Conservation (phyloP, 1,140 invertebrate species). For the Manduca sexta region DNA sequence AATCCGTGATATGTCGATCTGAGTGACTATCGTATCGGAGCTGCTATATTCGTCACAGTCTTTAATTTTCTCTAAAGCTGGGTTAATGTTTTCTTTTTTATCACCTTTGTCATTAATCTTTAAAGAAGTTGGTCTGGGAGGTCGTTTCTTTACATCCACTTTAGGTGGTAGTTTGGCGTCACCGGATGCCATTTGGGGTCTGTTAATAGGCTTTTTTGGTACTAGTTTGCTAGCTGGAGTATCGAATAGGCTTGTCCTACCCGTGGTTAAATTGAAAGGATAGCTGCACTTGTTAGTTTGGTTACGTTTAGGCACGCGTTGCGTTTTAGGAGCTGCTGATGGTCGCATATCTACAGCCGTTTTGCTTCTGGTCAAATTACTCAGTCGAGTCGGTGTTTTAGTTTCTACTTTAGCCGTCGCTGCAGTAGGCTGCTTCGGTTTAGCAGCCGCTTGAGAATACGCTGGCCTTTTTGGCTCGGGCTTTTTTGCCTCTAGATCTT, state of each 20-base stretch:
- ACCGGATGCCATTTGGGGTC: constrained; percentile 42
- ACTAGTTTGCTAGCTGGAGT: constrained; percentile 30
- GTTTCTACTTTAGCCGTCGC: constrained; percentile 46
- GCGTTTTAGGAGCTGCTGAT: constrained; percentile 29
- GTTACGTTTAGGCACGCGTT: constrained; percentile 43
- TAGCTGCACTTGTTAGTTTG: constrained; percentile 64
- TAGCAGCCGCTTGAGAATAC: constrained; percentile 69
- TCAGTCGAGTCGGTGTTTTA: constrained; percentile 25
- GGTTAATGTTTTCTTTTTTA: constrained; percentile 38
- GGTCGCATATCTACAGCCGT: constrained; percentile 73
- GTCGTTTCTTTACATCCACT: constrained; percentile 38
- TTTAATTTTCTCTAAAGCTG: constrained; percentile 42
- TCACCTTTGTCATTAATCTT: constrained; percentile 45
- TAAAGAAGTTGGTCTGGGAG: constrained; percentile 42
- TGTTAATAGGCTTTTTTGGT: constrained; percentile 36
- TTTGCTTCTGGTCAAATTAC: constrained; percentile 67
- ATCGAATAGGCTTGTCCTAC: constrained; percentile 63
- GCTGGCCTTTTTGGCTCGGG: constrained; percentile 35
- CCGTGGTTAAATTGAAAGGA: constrained; percentile 69
- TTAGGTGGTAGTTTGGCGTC: constrained; percentile 43
- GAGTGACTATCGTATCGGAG: constrained; percentile 71
- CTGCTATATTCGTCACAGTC: constrained; percentile 65
- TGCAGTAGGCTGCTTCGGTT: constrained; percentile 59
- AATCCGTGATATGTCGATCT: constrained; percentile 63
- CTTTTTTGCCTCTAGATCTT: constrained; percentile 1